These are phyloP conservation scores for Danio kyathit DNA, from an alignment of 2,797 vertebrate genomes.

Conservation along the genomic window DNA sequence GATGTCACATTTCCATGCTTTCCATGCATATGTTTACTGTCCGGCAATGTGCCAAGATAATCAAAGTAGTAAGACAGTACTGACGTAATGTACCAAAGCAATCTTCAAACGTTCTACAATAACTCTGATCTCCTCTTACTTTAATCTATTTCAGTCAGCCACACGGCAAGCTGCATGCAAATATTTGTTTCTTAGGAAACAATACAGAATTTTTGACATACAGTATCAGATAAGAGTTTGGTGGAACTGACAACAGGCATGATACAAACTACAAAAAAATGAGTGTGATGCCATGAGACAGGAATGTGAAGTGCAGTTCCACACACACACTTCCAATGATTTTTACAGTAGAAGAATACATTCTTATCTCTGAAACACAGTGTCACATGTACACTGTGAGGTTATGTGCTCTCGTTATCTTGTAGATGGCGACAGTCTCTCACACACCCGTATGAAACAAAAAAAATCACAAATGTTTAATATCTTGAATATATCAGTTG, in stretches of 20 bases:
- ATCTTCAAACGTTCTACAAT: neutral
- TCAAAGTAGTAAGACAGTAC: neutral
- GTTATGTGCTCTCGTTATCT: constrained; percentile 31
- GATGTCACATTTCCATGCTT: neutral
- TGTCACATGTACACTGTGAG: neutral
- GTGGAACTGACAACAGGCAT: constrained; percentile 13
- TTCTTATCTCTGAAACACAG: constrained; percentile 17
- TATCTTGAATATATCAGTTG: neutral
- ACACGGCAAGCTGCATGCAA: neutral
- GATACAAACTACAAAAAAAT: constrained; percentile 1
- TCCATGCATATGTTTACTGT: constrained; percentile 7
- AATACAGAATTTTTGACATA: neutral
- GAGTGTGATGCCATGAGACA: constrained; percentile 2
- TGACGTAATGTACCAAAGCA: neutral
- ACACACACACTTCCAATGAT: neutral
- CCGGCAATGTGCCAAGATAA: neutral
- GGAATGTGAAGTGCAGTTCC: constrained; percentile 6
- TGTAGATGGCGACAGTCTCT: constrained; percentile 8
- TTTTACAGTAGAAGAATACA: constrained; percentile 3
- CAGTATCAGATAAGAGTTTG: neutral
- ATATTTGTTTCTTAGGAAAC: constrained; percentile 14
- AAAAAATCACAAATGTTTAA: neutral
- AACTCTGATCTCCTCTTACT: neutral
- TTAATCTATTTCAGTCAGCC: neutral
- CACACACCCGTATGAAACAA: neutral